Base-by-base conservation (phyloP, 2,113 vertebrate genomes). In the Centropristis striata region DNA sequence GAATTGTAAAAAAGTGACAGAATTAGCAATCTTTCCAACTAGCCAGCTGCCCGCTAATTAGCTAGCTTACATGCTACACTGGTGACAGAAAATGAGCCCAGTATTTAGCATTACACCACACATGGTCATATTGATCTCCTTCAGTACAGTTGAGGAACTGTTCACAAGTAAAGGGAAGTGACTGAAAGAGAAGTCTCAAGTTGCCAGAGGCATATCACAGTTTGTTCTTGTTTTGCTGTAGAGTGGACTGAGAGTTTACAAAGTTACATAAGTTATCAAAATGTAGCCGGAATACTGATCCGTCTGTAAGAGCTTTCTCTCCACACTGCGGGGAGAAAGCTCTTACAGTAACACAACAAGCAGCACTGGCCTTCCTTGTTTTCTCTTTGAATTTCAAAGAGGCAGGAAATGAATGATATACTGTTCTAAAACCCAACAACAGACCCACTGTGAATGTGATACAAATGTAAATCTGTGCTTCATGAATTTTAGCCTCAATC, bases 251-350 rank as follows among this genome's bases (percentile, higher is more conserved):
- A 50, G 70, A 60, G 53, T 59, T 76, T 51, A 37, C 53, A 76
- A 59, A 59, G 63, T 67, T 76, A 50, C 32, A 21, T 58, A 50
- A 59, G 18, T 59, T 42, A 67, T 58, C 21, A 47, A 2, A 42
- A 47, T 25, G 41, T 65, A 25, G 39, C 37, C 21, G 4, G 47
- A 63, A 9, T 46, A 15, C 53, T 28, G 73, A 66, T 50, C 14
- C 49, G 63, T 27, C 41, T 66, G 51, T 27, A 65, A 20, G 8
- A 47, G 71, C 25, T 32, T 32, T 32, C 32, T 32, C 32, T 32
- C 32, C 32, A 46, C 37, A 44, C 60, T 55, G 60, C 14, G n/a
- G 27, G 21, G 42, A 58, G 70, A 47, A 15, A 66, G 27, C 25
- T 23, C 20, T 44, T 11, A n/a, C 10, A 42, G 23, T 46, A 21